Evolutionary conservation across 2,888 invertebrate genomes (phyloP).

Genomic region (Thyatira batis): DNA sequence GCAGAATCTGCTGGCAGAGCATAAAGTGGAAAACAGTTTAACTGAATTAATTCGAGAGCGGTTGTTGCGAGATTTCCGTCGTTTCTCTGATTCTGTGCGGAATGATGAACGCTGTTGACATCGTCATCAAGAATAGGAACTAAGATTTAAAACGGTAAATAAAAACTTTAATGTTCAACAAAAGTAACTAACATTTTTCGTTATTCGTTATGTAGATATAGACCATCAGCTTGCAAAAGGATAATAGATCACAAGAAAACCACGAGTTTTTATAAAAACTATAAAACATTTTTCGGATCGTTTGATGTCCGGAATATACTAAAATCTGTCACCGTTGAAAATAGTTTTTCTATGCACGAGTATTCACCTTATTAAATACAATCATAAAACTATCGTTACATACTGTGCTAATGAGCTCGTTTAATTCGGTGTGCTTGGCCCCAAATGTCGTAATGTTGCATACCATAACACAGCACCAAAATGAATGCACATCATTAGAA

Average conservation of each 20-base stretch:
- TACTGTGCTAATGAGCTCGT: constrained; percentile 41
- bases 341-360: background rate
- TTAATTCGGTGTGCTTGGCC: constrained; percentile 46
- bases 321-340: no score
- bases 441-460: constrained; percentile 45
- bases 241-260: no score
- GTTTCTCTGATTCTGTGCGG: background rate
- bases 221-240: no score
- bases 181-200: no score
- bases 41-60: constrained; percentile 32
- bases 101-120: background rate
- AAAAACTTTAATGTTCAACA: no score
- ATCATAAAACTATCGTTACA: constrained; percentile 10
- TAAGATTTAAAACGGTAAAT: background rate
- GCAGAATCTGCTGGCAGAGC: constrained; percentile 28
- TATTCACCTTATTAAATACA: background rate
- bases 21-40: constrained; percentile 31
- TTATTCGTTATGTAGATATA: no score
- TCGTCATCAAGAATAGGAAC: background rate
- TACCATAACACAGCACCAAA: constrained; percentile 47
- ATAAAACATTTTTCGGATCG: no score
- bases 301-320: no score
- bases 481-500: constrained; percentile 52
- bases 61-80: constrained; percentile 15
- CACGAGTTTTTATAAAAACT: no score